Base-by-base conservation (phyloP, 2,888 invertebrate species). In the Eupithecia subfuscata region DNA sequence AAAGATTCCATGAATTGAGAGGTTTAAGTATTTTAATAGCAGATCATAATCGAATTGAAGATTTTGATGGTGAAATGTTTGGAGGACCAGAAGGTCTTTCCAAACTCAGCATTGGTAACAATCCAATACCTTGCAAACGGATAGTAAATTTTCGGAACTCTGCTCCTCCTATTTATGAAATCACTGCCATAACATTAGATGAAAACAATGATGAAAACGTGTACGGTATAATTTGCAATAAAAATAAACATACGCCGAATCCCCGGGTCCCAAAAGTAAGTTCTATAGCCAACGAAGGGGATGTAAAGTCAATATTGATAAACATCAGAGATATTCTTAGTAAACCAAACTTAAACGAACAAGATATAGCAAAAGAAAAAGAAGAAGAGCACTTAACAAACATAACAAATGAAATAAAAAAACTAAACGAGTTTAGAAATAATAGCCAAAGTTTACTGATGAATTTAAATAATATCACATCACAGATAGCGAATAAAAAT, bases 91-190 rank as follows among this genome's bases (percentile, higher is more conserved):
- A n/a, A n/a, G 82, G 79, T 78, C 81, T 92, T 65, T 73, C 74
- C 14, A 84, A 76, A 56, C 83, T 93, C 12, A 93, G 92, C 78
- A 91, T 93, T 70, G 92, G 92, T 7, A 88, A 86, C 40, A 93
- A 93, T 83, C 91, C 89, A n/a, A 78, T 93, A 69, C 82, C 91
- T 1, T 92, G 92, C 76, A 85, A 86, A 64, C 69, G 83, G 56
- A 77, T 92, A 63, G 84, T 88, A 0, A 87, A 84, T 73, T 82
- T 91, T 0, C 83, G 84, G 1, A 18, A 67, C 40, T 64, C 85
- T 84, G 74, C 67, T 52, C 56, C 40, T 43, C 6, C 12, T 74
- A n/a, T 40, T 78, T 2, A 86, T 87, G 69, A 76, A 52, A 83
- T 91, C 52, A 89, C 89, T 37, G 86, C 90, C 34, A 79, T 86